Evolutionary conservation across 2,113 vertebrate genomes (phyloP).

Genomic region (Antennarius striatus): DNA sequence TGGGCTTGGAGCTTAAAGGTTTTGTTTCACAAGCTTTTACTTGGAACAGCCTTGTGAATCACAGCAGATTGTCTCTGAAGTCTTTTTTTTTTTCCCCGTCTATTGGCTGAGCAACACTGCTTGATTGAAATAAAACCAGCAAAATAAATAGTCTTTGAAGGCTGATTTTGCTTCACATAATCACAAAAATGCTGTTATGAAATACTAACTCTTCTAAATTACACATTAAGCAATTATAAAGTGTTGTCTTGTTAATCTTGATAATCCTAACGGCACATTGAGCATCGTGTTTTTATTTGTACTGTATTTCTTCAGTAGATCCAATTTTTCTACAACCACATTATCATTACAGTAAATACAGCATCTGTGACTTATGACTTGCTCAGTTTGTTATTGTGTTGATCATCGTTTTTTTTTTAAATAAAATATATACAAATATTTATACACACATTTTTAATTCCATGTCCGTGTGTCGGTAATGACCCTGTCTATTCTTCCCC

Average conservation of each 20-base stretch:
- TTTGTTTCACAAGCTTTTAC: constrained; percentile 42
- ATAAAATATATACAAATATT: no score
- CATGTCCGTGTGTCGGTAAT: no score
- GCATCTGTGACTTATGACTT: no score
- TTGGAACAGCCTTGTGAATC: constrained; percentile 34
- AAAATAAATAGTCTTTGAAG: neutral
- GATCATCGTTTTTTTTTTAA: no score
- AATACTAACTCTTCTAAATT: neutral
- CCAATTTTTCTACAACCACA: neutral
- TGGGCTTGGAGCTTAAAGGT: constrained; percentile 39
- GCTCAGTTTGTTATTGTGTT: no score
- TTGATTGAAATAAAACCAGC: no score
- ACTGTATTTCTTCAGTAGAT: no score
- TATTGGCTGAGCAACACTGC: constrained; percentile 15
- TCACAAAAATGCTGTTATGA: neutral
- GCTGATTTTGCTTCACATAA: neutral
- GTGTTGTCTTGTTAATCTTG: neutral
- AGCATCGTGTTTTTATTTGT: no score
- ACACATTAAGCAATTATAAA: neutral
- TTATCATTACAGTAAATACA: neutral
- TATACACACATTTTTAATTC: no score
- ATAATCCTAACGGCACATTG: neutral
- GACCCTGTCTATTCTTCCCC: no score
- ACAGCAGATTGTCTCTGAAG: constrained; percentile 42
- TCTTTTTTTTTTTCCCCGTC: constrained; percentile 15